These are phyloP conservation scores for Gambusia holbrooki DNA, from an alignment of 2,113 vertebrate genomes.

Conservation along the genomic window DNA sequence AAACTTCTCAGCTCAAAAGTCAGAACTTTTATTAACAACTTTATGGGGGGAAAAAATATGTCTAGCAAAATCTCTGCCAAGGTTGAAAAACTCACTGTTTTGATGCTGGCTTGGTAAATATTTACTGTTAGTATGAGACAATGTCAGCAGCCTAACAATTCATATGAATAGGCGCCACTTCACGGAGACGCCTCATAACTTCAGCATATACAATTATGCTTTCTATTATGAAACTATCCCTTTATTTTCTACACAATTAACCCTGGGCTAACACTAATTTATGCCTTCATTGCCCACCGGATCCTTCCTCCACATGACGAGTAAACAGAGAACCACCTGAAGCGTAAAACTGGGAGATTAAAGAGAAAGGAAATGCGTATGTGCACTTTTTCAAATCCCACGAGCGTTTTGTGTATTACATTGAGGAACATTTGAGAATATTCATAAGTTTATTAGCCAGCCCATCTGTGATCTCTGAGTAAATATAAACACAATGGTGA, in stretches of 20 bases:
- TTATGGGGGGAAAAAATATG: background rate
- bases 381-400: constrained; percentile 15
- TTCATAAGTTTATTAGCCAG: constrained; percentile 19
- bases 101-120: constrained; percentile 18
- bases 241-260: constrained; percentile 64
- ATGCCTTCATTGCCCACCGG: constrained; percentile 46
- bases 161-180: constrained; percentile 1
- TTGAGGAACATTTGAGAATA: constrained; percentile 22
- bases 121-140: constrained; percentile 8
- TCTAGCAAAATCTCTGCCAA: constrained; percentile 22
- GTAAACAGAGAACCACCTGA: constrained; percentile 43
- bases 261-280: constrained; percentile 62
- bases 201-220: constrained; percentile 29
- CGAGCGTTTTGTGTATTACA: background rate
- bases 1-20: constrained; percentile 41
- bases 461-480: constrained; percentile 16
- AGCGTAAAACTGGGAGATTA: constrained; percentile 25
- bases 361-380: constrained; percentile 24
- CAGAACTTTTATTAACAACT: constrained; percentile 1
- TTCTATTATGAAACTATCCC: constrained; percentile 32
- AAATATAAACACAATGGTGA: constrained; percentile 17
- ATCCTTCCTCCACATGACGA: constrained; percentile 52
- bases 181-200: constrained; percentile 36
- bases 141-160: constrained; percentile 1
- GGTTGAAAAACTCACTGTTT: constrained; percentile 18